These are phyloP conservation scores for Drosophila nasuta DNA, from an alignment of 1,140 invertebrate genomes.

Conservation along the genomic window DNA sequence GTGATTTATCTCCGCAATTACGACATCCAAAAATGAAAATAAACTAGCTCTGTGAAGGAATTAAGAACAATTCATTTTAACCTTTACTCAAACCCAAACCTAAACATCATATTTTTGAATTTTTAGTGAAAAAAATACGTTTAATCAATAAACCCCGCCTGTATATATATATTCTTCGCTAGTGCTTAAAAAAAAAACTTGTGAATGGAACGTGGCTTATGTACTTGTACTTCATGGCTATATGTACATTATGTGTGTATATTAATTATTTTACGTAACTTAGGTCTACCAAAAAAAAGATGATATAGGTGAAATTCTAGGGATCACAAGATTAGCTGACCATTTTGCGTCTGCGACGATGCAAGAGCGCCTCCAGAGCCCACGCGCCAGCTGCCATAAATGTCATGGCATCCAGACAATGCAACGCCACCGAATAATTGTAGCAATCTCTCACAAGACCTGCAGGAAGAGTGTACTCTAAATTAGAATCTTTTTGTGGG, in stretches of 20 bases:
- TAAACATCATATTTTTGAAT: too few species aligned
- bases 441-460: constrained; percentile 87
- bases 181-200: not conserved
- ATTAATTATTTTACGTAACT: not conserved
- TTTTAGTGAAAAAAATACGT: too few species aligned
- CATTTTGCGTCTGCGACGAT: constrained; percentile 51
- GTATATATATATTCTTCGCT: too few species aligned
- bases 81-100: too few species aligned
- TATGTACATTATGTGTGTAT: constrained; percentile 4
- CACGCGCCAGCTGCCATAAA: constrained; percentile 87
- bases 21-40: too few species aligned
- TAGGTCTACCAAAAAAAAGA: constrained; percentile 15
- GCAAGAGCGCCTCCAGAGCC: constrained; percentile 83
- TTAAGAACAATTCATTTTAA: too few species aligned
- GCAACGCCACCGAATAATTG: constrained; percentile 87
- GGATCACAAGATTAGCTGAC: constrained; percentile 23
- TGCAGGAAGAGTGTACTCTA: constrained; percentile 58
- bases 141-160: too few species aligned
- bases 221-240: constrained; percentile 17
- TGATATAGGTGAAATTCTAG: not conserved
- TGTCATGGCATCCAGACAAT: constrained; percentile 88
- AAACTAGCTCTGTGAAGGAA: too few species aligned
- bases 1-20: too few species aligned
- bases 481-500: not conserved
- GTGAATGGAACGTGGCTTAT: not conserved